phyloP scores from a whole-genome alignment of 2,797 vertebrate species.

The Mus spretus region DNA sequence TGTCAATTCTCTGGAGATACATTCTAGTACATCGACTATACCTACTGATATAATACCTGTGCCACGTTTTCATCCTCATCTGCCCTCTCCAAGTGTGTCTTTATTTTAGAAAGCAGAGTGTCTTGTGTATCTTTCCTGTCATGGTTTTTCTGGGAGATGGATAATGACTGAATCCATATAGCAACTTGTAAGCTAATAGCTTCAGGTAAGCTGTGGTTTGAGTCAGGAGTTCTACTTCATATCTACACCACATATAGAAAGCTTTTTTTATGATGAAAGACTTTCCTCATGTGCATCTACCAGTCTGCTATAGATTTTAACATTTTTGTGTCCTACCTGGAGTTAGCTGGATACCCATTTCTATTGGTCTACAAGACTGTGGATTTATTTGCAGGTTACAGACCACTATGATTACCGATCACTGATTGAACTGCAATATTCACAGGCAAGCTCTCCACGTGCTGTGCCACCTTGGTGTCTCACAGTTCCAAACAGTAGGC shows the following conservation, averaged over 20 bases:
- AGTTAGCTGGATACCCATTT: background rate
- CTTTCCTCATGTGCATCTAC: background rate
- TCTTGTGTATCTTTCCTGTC: background rate
- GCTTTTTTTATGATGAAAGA: background rate
- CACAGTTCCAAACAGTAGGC: background rate
- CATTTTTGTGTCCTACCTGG: background rate
- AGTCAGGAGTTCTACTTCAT: background rate
- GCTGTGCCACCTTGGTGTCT: background rate
- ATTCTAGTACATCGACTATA: background rate
- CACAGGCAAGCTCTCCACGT: background rate
- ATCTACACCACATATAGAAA: background rate
- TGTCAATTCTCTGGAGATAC: background rate
- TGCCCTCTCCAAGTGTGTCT: background rate
- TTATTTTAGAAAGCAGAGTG: background rate
- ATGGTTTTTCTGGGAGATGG: background rate
- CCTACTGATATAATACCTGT: background rate
- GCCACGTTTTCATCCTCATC: background rate
- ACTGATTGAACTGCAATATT: background rate
- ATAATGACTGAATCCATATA: background rate
- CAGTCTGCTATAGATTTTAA: background rate
- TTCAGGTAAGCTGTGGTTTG: background rate
- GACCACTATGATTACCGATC: background rate
- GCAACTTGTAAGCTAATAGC: background rate
- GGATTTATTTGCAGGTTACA: background rate
- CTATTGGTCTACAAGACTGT: background rate